Evolutionary conservation across 2,888 invertebrate species (phyloP).

Genomic region (Metallyticus violacea): DNA sequence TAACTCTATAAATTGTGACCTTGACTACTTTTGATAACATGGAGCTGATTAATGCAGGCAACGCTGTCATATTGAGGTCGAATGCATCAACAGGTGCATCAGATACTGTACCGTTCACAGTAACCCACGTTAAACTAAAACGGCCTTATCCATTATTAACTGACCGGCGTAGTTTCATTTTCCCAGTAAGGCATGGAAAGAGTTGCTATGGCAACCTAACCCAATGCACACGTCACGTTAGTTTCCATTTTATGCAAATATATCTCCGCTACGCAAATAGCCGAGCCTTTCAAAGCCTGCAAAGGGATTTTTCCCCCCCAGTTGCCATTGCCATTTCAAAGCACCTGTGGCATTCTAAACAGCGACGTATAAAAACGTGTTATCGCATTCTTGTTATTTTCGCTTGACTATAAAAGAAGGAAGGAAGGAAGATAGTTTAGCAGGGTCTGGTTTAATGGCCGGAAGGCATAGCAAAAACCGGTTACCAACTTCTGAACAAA

Average conservation of each 20-base stretch:
- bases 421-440: neutral
- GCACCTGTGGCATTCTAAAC: neutral
- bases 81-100: neutral
- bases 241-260: neutral
- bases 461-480: neutral
- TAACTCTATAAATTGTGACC: too few relatives aligned
- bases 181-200: too few relatives aligned
- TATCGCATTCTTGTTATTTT: neutral
- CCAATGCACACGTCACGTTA: neutral
- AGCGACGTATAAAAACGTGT: neutral
- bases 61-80: neutral
- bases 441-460: neutral
- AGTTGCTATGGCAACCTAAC: neutral
- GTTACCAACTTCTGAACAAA: neutral
- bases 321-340: neutral
- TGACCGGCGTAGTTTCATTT: neutral
- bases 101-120: too few relatives aligned
- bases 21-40: too few relatives aligned
- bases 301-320: neutral
- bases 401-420: too few relatives aligned
- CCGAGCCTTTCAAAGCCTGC: neutral
- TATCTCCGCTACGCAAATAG: too few relatives aligned
- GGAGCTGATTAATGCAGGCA: too few relatives aligned
- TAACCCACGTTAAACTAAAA: neutral
- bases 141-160: neutral